Evolutionary conservation across 1,140 invertebrate species (phyloP), one percentile per base, ranked within the genome.

Genomic region (Hermatobates lingyangjiaoensis): DNA sequence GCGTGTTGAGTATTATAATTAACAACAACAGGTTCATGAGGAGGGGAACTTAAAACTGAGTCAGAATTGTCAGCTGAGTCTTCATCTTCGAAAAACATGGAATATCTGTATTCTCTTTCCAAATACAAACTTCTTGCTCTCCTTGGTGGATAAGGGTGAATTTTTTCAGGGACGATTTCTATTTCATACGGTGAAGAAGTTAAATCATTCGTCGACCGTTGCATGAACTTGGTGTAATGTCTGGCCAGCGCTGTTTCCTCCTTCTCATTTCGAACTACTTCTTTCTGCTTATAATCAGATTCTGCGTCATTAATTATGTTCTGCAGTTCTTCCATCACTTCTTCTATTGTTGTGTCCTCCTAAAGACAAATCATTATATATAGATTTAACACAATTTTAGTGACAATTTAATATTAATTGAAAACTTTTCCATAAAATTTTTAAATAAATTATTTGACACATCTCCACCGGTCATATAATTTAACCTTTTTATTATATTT

Each of bases 271-370:
- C 44, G 26, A 1, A 27, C 27, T 3, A 48, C 38, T 15, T 51
- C 50, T 27, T 53, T 30, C 28, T 68, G 66, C 62, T 70, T 71
- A 55, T 73, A 76, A 57, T 86, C 79, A 1, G 74, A 75, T 67
- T 87, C 82, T 0, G 82, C 84, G 52, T 87, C 81, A 61, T 84
- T 87, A 0, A 87, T 81, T 47, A 87, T 86, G 57, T 86, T 87
- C 56, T 80, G 72, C 26, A 89, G 63, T 61, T 87, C 83, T 63
- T 85, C 81, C 59, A 88, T 87, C 0, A 87, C 84, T 66, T 87
- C 84, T 56, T 87, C 85, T 46, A 89, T 87, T 15, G 84, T 87
- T 0, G 80, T 84, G 66, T 87, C 82, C 45, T 81, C 80, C 53
- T 54, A 26, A 27, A 53, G 48, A n/a, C 40, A 38, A n/a, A n/a